Evolutionary conservation across 2,797 vertebrate genomes (phyloP).

Genomic region (Rhabdophis nuchalis): DNA sequence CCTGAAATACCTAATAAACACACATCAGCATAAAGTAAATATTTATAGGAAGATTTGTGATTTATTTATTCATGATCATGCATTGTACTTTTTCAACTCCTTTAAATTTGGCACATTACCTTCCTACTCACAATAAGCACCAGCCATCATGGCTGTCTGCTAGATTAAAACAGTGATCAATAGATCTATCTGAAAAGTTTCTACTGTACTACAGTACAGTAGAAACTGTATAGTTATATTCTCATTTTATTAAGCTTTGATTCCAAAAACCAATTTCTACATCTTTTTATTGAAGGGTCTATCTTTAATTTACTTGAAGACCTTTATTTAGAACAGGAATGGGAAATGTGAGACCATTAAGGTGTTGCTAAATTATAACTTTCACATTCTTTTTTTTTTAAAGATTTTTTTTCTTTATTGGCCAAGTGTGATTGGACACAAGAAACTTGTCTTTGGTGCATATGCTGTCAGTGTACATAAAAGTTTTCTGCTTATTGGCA

Average conservation of each 20-base stretch:
- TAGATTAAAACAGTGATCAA: not conserved
- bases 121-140: not conserved
- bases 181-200: not conserved
- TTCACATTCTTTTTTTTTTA: not conserved
- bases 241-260: not conserved
- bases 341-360: not conserved
- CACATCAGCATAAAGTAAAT: not conserved
- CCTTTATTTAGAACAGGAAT: not conserved
- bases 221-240: not conserved
- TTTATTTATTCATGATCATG: not conserved
- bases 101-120: not conserved
- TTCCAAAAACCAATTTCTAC: not conserved
- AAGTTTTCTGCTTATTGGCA: not conserved
- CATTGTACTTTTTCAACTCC: not conserved
- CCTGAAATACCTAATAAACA: constrained; percentile 4
- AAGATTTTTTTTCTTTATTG: too few species aligned
- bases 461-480: too few species aligned
- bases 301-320: not conserved
- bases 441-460: too few species aligned
- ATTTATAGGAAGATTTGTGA: not conserved
- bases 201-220: not conserved
- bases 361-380: not conserved
- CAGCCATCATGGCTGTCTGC: not conserved
- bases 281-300: not conserved
- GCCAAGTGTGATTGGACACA: too few species aligned